Conservation (phyloP, 2,797 vertebrate genomes). For the Tarsius wallacei region DNA sequence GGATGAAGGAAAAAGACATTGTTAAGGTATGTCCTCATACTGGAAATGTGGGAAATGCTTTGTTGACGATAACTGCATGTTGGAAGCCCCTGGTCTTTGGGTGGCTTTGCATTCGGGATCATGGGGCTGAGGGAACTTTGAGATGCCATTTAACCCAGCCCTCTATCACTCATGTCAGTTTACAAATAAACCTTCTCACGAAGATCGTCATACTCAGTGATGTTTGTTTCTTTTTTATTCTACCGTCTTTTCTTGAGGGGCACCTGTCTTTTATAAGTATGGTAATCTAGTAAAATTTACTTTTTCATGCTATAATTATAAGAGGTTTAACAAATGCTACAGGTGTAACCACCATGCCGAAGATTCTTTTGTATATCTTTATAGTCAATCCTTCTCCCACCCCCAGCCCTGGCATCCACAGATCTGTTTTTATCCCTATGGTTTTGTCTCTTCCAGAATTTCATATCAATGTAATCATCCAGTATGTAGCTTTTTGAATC, state of each 20-base stretch:
- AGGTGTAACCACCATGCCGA: neutral
- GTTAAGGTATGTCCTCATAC: slow-evolving; percentile 89
- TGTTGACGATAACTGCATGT: fast-evolving
- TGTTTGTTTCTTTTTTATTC: neutral
- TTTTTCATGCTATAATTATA: neutral
- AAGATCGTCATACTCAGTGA: neutral
- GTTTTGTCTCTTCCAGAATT: neutral
- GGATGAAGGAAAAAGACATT: slow-evolving; percentile 93
- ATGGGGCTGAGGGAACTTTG: neutral
- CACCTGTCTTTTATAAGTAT: neutral
- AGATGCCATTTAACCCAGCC: neutral
- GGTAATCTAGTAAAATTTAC: neutral
- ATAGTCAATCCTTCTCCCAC: neutral
- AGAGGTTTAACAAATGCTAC: neutral
- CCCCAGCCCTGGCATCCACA: neutral
- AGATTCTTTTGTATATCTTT: neutral
- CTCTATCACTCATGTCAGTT: neutral
- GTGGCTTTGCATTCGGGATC: neutral
- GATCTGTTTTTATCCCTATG: neutral
- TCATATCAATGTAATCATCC: neutral
- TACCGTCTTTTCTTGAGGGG: neutral
- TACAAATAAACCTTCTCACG: neutral
- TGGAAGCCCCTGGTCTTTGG: neutral
- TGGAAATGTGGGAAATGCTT: fast-evolving
- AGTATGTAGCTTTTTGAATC: neutral